Evolutionary conservation across 1,140 invertebrate species (phyloP).

Genomic region (Brachionus paranguensis): DNA sequence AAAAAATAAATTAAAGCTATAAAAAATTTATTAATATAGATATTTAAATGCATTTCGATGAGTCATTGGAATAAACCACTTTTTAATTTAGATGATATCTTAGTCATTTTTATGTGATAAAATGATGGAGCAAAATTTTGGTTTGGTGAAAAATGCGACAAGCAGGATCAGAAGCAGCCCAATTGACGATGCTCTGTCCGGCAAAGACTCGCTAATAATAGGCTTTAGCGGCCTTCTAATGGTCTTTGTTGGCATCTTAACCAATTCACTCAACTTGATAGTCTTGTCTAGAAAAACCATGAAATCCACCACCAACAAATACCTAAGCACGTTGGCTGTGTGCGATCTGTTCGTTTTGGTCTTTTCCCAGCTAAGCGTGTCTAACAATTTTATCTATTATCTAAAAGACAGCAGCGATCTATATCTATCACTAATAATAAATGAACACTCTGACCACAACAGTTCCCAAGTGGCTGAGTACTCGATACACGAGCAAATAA

Average conservation of each 20-base stretch:
- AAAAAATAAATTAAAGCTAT: too few relatives aligned
- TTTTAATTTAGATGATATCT: not conserved
- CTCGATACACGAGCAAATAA: not conserved
- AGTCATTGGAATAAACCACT: too few relatives aligned
- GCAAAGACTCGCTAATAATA: not conserved
- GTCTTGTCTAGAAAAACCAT: conserved; percentile 50
- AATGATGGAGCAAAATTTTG: not conserved
- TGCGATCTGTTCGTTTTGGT: conserved; percentile 45
- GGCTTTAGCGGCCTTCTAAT: conserved; percentile 44
- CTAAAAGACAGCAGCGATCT: not conserved
- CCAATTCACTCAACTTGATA: conserved; percentile 51
- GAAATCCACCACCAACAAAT: conserved; percentile 53
- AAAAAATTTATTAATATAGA: too few relatives aligned
- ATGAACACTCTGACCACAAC: not conserved
- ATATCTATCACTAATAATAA: not conserved
- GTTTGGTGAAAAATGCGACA: not conserved
- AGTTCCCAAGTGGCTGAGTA: not conserved
- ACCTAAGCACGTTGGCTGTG: conserved; percentile 50
- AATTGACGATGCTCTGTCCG: not conserved
- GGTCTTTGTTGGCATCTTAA: conserved; percentile 49
- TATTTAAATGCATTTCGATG: too few relatives aligned
- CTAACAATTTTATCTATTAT: conserved; percentile 7
- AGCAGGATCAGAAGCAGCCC: not conserved
- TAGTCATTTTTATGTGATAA: not conserved
- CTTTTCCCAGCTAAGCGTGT: conserved; percentile 8